Evolutionary conservation across 2,113 vertebrate species (phyloP).

Genomic region (Barnardius zonarius): DNA sequence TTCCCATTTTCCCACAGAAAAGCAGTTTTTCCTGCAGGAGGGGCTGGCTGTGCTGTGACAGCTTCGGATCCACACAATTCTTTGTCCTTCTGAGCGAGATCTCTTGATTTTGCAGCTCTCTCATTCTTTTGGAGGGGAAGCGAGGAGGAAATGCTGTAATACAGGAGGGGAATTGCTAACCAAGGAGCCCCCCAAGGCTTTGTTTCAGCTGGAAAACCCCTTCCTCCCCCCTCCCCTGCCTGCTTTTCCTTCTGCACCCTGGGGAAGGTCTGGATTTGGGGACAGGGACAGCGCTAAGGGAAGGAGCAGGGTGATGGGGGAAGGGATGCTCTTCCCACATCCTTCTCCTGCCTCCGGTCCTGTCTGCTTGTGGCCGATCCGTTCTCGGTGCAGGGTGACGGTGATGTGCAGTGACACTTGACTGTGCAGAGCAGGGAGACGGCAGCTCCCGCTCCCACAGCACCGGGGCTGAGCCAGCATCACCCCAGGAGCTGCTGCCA

Average conservation of each 20-base stretch:
- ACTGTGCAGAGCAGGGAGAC: not conserved
- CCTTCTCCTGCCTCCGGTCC: not conserved
- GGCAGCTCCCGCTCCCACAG: not conserved
- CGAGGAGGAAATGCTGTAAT: not conserved
- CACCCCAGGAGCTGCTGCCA: not conserved
- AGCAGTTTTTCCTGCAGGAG: fast-evolving
- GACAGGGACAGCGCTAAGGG: not conserved
- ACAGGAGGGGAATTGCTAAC: not conserved
- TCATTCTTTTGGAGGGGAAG: not conserved
- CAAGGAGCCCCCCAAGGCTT: not conserved
- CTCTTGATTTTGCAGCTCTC: not conserved
- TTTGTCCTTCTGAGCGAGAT: not conserved
- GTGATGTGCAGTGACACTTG: not conserved
- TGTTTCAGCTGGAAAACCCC: not conserved
- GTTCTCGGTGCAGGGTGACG: not conserved
- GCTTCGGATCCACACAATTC: fast-evolving
- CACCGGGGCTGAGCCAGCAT: fast-evolving
- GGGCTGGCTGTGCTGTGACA: not conserved
- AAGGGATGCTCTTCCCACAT: not conserved
- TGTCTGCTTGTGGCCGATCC: not conserved
- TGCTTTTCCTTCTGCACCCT: not conserved
- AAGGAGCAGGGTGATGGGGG: not conserved
- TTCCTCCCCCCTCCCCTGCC: not conserved
- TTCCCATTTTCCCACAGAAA: not conserved
- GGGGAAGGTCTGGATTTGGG: not conserved